Evolutionary conservation across 2,797 vertebrate species (phyloP), one percentile per base, ranked within the genome.

Genomic region (Tragelaphus eurycerus): DNA sequence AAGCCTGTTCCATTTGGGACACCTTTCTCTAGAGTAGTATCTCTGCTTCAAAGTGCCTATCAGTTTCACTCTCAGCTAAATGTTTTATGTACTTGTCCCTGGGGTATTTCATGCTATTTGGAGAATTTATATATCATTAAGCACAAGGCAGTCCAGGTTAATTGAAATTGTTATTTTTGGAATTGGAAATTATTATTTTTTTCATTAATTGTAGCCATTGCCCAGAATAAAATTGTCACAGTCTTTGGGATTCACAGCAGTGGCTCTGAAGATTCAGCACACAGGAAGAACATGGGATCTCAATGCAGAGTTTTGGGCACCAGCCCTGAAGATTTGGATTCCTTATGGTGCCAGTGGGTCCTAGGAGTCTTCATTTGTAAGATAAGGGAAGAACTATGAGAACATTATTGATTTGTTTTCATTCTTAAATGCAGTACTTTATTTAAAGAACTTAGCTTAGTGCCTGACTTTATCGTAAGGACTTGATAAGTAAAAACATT

Each of bases 111-210:
- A 25, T 92, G 89, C 84, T 96, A 93, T 95, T 96, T 94, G 94
- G 93, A 97, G 52, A 94, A 82, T 95, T 93, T 89, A 81, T 97
- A 95, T 97, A 95, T 97, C 97, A 97, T 98, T 98, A 98, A 97
- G 94, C 76, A 88, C 78, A 93, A 97, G 97, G 97, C 96, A 95
- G 52, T 78, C 60, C 88, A 96, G 98, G 98, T 98, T 98, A 98
- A 98, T 98, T 98, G 97, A 97, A 98, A 96, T 96, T 86, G 94
- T 98, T 98, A 98, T 97, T 98, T 98, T 97, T 97, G 94, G 97
- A 97, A 94, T 89, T 93, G 59, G 74, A 97, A 97, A 96, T 95
- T 78, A 96, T 90, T 97, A 67, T 92, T 96, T 95, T 93, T 90
- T 57, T 95, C 6, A 81, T 90, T 97, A 97, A 97, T 96, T 86